A percentile compares a stretch with the other conserved stretches of the same genome.
Conservation (phyloP, 1,140 invertebrate species). For the Adelges cooleyi region DNA sequence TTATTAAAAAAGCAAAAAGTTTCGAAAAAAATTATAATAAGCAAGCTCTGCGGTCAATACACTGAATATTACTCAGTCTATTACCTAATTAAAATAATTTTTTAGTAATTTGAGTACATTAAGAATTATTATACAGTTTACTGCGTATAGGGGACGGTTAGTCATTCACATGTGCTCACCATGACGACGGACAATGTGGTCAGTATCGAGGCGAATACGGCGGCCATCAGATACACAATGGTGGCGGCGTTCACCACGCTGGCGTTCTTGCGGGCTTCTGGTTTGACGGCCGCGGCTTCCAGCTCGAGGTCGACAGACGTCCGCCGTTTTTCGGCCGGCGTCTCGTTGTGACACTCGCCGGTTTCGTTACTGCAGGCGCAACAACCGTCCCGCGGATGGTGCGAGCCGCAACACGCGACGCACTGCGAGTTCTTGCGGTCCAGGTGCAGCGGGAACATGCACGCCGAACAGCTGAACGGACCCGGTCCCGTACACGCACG, state of each 20-base stretch:
- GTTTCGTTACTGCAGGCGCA: slow-evolving; percentile 55
- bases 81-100: neutral
- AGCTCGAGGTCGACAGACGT: slow-evolving; percentile 40
- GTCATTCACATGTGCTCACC: neutral
- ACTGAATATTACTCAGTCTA: neutral
- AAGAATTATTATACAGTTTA: neutral
- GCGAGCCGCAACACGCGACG: slow-evolving; percentile 50
- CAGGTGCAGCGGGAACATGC: slow-evolving; percentile 49
- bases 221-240: neutral
- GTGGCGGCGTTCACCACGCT: neutral
- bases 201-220: neutral
- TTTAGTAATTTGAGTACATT: neutral
- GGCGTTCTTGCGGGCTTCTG: neutral
- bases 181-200: neutral
- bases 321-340: slow-evolving; percentile 59
- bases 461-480: slow-evolving; percentile 54
- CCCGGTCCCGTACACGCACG: slow-evolving; percentile 56
- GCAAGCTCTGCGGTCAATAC: neutral
- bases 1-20: neutral
- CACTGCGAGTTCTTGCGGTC: slow-evolving; percentile 61
- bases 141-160: neutral
- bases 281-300: neutral
- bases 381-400: slow-evolving; percentile 44
- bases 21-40: neutral
- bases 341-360: slow-evolving; percentile 39